A percentile compares a stretch with the other conserved stretches of the same genome.
Evolutionary conservation across 2,113 vertebrate species (phyloP).

Genomic region (Scopus umbretta): DNA sequence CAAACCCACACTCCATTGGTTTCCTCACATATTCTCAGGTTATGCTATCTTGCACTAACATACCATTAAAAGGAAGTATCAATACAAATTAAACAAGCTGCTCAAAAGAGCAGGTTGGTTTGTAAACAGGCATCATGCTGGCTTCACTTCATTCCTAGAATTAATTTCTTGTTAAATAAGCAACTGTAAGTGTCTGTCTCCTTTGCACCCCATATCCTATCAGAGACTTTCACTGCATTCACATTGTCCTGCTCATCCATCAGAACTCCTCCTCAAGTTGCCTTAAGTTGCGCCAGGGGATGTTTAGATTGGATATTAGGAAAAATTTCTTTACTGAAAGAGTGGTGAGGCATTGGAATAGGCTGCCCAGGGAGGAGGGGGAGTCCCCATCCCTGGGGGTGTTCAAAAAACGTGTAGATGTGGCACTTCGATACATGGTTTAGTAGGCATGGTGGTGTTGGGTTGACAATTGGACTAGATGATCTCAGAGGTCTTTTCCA

Average conservation of each 20-base stretch:
- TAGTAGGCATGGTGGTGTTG: too few relatives aligned
- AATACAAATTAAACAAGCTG: background rate
- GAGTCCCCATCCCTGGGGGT: too few relatives aligned
- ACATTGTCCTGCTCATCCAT: background rate
- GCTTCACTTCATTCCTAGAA: background rate
- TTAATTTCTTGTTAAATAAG: background rate
- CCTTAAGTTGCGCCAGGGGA: too few relatives aligned
- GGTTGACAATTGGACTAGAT: too few relatives aligned
- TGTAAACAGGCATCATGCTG: background rate
- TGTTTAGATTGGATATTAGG: too few relatives aligned
- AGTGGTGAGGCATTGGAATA: too few relatives aligned
- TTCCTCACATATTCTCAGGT: background rate
- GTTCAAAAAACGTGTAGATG: too few relatives aligned
- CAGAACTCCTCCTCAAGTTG: background rate
- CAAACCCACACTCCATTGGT: background rate
- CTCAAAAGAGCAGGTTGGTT: background rate
- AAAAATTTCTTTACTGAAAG: too few relatives aligned
- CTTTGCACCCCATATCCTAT: background rate
- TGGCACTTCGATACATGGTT: too few relatives aligned
- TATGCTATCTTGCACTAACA: background rate
- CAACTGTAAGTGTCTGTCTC: background rate
- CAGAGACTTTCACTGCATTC: background rate
- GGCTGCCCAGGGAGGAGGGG: too few relatives aligned
- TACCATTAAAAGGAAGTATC: background rate
- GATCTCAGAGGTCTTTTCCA: too few relatives aligned